Percentiles rank a stretch among this genome's conserved stretches.
Conservation (phyloP, 2,888 invertebrate genomes). For the Erpobdella octoculata region DNA sequence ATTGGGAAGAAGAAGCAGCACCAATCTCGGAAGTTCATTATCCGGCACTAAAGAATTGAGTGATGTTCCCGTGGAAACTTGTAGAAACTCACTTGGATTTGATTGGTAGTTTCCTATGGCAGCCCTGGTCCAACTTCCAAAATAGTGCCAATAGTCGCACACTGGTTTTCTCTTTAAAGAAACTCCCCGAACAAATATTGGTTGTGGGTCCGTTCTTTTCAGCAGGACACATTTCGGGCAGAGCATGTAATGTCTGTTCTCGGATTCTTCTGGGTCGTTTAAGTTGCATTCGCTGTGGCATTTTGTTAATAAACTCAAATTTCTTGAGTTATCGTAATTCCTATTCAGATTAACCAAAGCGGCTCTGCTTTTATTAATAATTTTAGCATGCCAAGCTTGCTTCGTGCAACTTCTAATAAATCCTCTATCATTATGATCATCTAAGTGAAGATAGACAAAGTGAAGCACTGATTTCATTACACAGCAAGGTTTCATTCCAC, state of each 20-base stretch:
- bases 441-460: slow-evolving; percentile 37
- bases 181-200: slow-evolving; percentile 13
- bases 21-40: slow-evolving; percentile 20
- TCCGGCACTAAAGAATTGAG: no score
- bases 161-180: slow-evolving; percentile 21
- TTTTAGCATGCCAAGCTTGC: not conserved
- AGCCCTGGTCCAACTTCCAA: slow-evolving; percentile 25
- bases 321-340: not conserved
- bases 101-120: slow-evolving; percentile 16
- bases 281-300: not conserved
- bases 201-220: slow-evolving; percentile 18
- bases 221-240: slow-evolving; percentile 21
- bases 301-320: not conserved
- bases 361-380: not conserved
- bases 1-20: slow-evolving; percentile 1
- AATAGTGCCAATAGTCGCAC: slow-evolving; percentile 25
- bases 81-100: not conserved
- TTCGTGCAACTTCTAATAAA: not conserved
- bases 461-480: slow-evolving; percentile 36
- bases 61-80: not conserved
- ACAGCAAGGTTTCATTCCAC: slow-evolving; percentile 39
- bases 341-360: not conserved
- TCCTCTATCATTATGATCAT: slow-evolving; percentile 35
- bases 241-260: slow-evolving; percentile 20
- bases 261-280: not conserved